Evolutionary conservation across 2,113 vertebrate genomes (phyloP).

Genomic region (Nerophis lumbriciformis): DNA sequence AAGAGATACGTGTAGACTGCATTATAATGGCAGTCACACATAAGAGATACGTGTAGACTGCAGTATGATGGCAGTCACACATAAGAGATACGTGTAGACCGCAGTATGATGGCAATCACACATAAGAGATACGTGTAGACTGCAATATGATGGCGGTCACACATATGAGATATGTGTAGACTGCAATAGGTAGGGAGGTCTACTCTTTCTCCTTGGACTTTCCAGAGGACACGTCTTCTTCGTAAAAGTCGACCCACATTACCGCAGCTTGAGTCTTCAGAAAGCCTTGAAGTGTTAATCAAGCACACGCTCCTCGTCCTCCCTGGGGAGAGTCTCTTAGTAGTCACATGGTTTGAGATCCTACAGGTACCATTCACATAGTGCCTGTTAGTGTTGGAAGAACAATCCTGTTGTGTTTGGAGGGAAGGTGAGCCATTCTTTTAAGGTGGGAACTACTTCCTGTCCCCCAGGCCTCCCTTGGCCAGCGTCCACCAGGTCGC

Average conservation of each 20-base stretch:
- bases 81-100: no score
- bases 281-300: conserved; percentile 29
- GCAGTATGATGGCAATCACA: no score
- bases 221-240: background rate
- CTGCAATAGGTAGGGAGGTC: background rate
- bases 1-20: no score
- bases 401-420: no score
- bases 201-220: background rate
- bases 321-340: conserved; percentile 1
- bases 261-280: conserved; percentile 24
- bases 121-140: no score
- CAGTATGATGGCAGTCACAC: no score
- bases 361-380: conserved; percentile 37
- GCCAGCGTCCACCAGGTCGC: conserved; percentile 38
- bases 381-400: conserved; percentile 12
- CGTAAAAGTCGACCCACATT: conserved; percentile 5
- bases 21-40: no score
- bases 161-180: no score
- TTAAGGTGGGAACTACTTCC: conserved; percentile 33
- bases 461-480: conserved; percentile 41
- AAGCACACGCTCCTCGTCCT: conserved; percentile 20
- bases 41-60: no score
- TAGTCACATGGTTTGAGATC: conserved; percentile 20
- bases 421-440: no score
- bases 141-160: no score